phyloP scores from a whole-genome alignment of 53 echinoderm and acorn worm genomes.

The Arbacia lixula region DNA sequence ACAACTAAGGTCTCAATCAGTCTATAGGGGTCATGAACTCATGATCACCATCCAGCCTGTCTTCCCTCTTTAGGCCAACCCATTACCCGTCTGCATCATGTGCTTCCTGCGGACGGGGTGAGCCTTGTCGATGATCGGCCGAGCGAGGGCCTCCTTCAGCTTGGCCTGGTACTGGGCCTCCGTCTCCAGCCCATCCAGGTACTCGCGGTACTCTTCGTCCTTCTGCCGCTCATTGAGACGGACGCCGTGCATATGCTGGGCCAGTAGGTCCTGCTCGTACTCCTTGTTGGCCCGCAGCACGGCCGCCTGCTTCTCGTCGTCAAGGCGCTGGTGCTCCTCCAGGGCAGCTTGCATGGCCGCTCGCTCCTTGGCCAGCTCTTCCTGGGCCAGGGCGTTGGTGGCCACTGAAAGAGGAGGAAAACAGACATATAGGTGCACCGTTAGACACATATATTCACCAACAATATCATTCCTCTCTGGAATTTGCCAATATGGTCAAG shows the following conservation, averaged over 20 bases:
- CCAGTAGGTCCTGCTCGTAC: conserved; percentile 81
- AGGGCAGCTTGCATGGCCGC: conserved; percentile 93
- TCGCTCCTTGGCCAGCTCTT: conserved; percentile 70
- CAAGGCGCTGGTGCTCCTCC: conserved; percentile 93
- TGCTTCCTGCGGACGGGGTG: conserved; percentile 90
- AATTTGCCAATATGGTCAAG: no score
- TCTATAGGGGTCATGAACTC: no score
- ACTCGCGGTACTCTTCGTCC: conserved; percentile 93
- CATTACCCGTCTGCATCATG: conserved; percentile 58
- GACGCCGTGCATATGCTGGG: conserved; percentile 73
- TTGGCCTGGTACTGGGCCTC: conserved; percentile 99
- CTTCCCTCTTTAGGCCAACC: no score
- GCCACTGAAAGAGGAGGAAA: conserved; percentile 63
- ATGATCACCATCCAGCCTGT: no score
- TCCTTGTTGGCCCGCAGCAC: conserved; percentile 73
- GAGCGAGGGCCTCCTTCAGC: conserved; percentile 96
- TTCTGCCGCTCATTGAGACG: conserved; percentile 68
- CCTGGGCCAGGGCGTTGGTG: conserved; percentile 74
- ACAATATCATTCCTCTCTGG: no score
- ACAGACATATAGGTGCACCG: no score
- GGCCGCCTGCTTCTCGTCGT: conserved; percentile 77
- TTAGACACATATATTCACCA: no score
- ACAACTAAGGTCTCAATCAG: no score
- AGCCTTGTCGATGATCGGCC: conserved; percentile 93
- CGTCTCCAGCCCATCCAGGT: conserved; percentile 87